Evolutionary conservation across 2,888 invertebrate genomes (phyloP).

Genomic region (Amiota minor): DNA sequence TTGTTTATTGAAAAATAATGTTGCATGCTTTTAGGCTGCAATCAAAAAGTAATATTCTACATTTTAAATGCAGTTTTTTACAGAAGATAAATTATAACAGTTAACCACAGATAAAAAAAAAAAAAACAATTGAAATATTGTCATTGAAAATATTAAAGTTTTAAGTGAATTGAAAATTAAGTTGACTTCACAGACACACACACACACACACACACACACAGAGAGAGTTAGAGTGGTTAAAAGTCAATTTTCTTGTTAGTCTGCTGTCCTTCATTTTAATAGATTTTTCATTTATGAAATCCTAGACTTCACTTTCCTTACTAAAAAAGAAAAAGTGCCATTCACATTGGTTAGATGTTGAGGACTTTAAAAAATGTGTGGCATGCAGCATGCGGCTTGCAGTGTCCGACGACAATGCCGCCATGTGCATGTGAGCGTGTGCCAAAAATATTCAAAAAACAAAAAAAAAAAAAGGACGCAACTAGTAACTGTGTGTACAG

Average conservation of each 20-base stretch:
- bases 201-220: neutral
- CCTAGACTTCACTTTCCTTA: too few relatives aligned
- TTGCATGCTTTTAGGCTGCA: conserved; percentile 2
- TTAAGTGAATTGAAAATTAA: neutral
- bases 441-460: neutral
- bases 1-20: neutral
- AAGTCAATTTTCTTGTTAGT: neutral
- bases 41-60: neutral
- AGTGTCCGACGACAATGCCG: conserved; percentile 1
- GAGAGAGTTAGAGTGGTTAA: neutral
- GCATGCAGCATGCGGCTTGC: conserved; percentile 26
- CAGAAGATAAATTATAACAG: neutral
- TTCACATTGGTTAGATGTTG: too few relatives aligned
- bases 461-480: neutral
- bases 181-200: too few relatives aligned
- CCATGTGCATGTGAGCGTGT: neutral
- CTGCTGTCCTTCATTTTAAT: neutral
- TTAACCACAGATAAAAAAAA: neutral
- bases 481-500: too few relatives aligned
- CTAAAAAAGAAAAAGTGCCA: too few relatives aligned
- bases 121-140: neutral
- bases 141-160: too few relatives aligned
- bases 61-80: neutral
- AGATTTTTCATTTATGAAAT: too few relatives aligned
- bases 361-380: conserved; percentile 14